A percentile compares a stretch with the other conserved stretches of the same genome.
Evolutionary conservation across 2,888 invertebrate genomes (phyloP).

Genomic region (Ommatoiulus sabulosus): DNA sequence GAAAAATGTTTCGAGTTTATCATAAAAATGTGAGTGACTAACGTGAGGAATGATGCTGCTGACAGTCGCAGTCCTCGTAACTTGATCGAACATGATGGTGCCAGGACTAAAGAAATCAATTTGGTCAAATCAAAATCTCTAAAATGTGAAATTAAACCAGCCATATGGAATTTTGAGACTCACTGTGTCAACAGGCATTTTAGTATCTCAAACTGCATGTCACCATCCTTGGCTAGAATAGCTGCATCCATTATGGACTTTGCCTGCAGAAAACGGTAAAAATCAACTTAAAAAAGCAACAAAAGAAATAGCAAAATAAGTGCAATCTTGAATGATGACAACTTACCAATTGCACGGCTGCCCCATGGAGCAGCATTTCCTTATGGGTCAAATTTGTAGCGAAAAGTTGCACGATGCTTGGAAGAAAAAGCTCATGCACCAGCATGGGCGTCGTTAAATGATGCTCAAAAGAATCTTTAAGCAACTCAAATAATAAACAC

Average conservation of each 20-base stretch:
- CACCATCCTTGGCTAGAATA: neutral
- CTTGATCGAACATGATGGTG: conserved; percentile 37
- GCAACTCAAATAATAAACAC: conserved; percentile 21
- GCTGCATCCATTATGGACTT: neutral
- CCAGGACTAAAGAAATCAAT: conserved; percentile 40
- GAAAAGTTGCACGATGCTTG: neutral
- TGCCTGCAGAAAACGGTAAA: neutral
- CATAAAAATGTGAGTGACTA: neutral
- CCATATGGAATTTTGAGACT: neutral
- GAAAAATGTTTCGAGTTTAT: neutral
- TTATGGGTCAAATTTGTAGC: neutral
- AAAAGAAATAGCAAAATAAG: neutral
- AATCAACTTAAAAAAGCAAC: too few relatives aligned
- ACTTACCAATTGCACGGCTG: conserved; percentile 13
- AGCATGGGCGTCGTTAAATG: neutral
- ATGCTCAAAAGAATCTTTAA: neutral
- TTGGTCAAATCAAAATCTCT: neutral
- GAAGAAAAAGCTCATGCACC: neutral
- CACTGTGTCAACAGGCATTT: neutral
- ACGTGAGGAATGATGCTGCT: conserved; percentile 1
- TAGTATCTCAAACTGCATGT: conserved; percentile 1
- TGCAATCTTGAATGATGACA: neutral
- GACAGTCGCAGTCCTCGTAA: neutral
- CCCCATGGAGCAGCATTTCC: neutral
- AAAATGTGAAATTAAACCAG: too few relatives aligned